These are phyloP conservation scores for Ectropis crepuscularia DNA, from an alignment of 2,888 invertebrate species.

Conservation along the genomic window DNA sequence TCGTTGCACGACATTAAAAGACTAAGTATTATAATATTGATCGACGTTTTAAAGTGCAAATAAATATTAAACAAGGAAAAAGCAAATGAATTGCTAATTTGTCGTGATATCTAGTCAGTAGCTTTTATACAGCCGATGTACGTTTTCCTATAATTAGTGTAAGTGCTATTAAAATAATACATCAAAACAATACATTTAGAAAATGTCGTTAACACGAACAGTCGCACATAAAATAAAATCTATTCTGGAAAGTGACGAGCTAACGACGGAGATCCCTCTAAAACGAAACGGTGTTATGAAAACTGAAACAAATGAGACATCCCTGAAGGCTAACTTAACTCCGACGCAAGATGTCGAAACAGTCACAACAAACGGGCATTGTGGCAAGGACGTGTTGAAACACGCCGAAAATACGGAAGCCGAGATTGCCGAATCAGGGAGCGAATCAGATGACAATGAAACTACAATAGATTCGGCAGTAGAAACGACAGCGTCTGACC, in stretches of 20 bases:
- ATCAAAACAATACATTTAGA: neutral
- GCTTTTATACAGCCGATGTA: neutral
- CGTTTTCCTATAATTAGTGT: conserved; percentile 1
- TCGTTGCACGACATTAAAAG: neutral
- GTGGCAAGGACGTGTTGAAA: conserved; percentile 43
- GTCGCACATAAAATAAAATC: conserved; percentile 10
- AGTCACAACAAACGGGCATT: conserved; percentile 29
- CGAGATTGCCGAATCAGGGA: conserved; percentile 43
- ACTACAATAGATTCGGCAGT: conserved; percentile 41
- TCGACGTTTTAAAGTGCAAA: neutral
- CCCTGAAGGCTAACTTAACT: conserved; percentile 33
- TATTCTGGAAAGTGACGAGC: conserved; percentile 20
- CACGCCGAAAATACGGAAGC: conserved; percentile 45
- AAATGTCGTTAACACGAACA: conserved; percentile 24
- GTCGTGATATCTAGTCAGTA: conserved; percentile 1
- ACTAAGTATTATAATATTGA: neutral
- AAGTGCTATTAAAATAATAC: neutral
- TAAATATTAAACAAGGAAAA: conserved; percentile 5
- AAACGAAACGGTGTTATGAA: conserved; percentile 19
- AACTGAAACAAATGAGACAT: conserved; percentile 16
- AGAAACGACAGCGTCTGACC: conserved; percentile 41
- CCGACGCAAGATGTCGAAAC: conserved; percentile 46
- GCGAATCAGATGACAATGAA: conserved; percentile 39
- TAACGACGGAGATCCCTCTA: conserved; percentile 19
- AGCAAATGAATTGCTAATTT: neutral